phyloP scores from a whole-genome alignment of 2,113 vertebrate species.

The Corythoichthys haematopterus region DNA sequence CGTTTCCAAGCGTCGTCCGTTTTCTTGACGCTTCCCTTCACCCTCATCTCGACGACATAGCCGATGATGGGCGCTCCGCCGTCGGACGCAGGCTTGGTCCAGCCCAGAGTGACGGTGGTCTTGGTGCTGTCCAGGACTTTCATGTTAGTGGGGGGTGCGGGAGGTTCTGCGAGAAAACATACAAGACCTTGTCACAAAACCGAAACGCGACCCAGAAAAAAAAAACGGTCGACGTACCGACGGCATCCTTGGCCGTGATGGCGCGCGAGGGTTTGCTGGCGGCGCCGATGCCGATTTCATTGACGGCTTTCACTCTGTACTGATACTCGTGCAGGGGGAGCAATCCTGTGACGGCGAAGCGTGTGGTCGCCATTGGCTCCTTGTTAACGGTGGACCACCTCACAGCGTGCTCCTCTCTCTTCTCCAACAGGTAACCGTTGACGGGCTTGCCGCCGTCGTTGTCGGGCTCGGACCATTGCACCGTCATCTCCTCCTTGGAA shows the following conservation, averaged over 20 bases:
- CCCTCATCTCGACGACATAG: slow-evolving; percentile 90
- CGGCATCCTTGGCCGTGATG: slow-evolving; percentile 86
- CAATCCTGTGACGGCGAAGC: slow-evolving; percentile 85
- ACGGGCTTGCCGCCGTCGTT: slow-evolving; percentile 92
- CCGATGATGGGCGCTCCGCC: slow-evolving; percentile 93
- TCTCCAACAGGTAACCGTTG: slow-evolving; percentile 92
- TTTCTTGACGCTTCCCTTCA: slow-evolving; percentile 76
- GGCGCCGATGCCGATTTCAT: slow-evolving; percentile 89
- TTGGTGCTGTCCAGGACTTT: slow-evolving; percentile 91
- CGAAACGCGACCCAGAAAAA: neutral
- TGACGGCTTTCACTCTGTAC: slow-evolving; percentile 95
- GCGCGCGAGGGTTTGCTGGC: slow-evolving; percentile 90
- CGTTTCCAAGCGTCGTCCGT: slow-evolving; percentile 90
- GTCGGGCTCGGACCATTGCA: slow-evolving; percentile 89
- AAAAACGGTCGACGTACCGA: slow-evolving; percentile 77
- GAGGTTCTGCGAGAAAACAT: slow-evolving; percentile 77
- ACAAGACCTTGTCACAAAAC: neutral
- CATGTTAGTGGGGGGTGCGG: slow-evolving; percentile 88
- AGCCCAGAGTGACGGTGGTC: slow-evolving; percentile 81
- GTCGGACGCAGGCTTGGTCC: slow-evolving; percentile 90
- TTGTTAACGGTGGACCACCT: slow-evolving; percentile 93
- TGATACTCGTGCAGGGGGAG: slow-evolving; percentile 93
- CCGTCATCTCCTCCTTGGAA: slow-evolving; percentile 91
- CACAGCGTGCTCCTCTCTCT: slow-evolving; percentile 83
- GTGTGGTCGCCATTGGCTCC: slow-evolving; percentile 78